phyloP scores from a whole-genome alignment of 2,113 vertebrate species.

The Daboia siamensis region DNA sequence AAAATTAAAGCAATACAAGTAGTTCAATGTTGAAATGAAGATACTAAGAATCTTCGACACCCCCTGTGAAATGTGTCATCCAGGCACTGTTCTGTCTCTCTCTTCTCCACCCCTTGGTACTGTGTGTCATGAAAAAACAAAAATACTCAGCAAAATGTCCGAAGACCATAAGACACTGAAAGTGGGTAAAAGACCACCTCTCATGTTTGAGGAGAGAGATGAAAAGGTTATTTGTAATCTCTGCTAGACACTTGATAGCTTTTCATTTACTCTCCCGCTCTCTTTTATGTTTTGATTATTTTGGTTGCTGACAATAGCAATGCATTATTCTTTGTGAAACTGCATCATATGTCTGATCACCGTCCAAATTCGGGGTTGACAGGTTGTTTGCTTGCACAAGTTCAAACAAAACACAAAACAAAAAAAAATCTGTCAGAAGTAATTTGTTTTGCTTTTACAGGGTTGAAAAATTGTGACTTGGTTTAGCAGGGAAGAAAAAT shows the following conservation, averaged over 20 bases:
- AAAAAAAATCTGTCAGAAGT: background rate
- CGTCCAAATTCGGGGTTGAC: background rate
- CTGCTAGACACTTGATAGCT: background rate
- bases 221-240: background rate
- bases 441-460: background rate
- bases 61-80: background rate
- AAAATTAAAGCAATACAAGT: background rate
- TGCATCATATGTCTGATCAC: background rate
- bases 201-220: background rate
- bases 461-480: background rate
- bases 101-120: background rate
- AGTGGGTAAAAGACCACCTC: background rate
- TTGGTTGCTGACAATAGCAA: background rate
- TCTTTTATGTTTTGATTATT: background rate
- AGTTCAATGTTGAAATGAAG: background rate
- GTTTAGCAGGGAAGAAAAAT: background rate
- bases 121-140: background rate
- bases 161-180: background rate
- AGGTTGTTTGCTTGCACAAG: background rate
- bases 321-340: background rate
- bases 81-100: background rate
- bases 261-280: background rate
- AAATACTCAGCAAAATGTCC: background rate
- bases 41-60: background rate
- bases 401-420: background rate